These are phyloP conservation scores for Carterocephalus palaemon DNA, from an alignment of 2,888 invertebrate genomes.

Conservation along the genomic window DNA sequence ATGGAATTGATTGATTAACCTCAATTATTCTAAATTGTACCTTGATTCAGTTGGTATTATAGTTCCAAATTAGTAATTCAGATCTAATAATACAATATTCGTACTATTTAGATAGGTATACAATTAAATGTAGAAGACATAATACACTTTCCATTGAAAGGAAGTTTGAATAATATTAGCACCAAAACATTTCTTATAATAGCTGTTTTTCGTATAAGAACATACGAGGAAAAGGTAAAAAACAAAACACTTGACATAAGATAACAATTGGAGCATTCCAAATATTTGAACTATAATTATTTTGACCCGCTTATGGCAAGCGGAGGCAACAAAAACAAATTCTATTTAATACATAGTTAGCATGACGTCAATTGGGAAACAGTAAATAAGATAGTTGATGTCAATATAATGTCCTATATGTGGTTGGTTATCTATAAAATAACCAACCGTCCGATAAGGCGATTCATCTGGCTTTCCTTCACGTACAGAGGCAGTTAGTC, in stretches of 20 bases:
- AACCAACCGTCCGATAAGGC: constrained; percentile 11
- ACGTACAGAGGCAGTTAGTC: constrained; percentile 4
- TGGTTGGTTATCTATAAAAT: constrained; percentile 21
- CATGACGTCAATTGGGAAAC: constrained; percentile 18
- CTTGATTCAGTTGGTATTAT: no score
- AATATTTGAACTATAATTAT: constrained; percentile 27
- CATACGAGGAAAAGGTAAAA: not conserved
- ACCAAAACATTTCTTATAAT: no score
- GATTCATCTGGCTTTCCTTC: not conserved
- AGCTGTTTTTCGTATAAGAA: no score
- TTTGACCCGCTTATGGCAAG: constrained; percentile 7
- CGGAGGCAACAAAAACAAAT: constrained; percentile 15
- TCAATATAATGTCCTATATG: constrained; percentile 30
- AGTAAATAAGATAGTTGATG: constrained; percentile 30
- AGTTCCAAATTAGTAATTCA: no score
- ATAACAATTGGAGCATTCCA: constrained; percentile 14
- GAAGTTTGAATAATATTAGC: no score
- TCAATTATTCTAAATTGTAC: no score
- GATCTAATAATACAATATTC: no score
- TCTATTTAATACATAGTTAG: constrained; percentile 8
- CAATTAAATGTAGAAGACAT: no score
- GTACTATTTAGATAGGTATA: no score
- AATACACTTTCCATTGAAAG: no score
- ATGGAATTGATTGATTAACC: no score
- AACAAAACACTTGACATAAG: not conserved